Evolutionary conservation across 2,888 invertebrate species (phyloP), one percentile per base, ranked within the genome.

Genomic region (Steromphala cineraria): DNA sequence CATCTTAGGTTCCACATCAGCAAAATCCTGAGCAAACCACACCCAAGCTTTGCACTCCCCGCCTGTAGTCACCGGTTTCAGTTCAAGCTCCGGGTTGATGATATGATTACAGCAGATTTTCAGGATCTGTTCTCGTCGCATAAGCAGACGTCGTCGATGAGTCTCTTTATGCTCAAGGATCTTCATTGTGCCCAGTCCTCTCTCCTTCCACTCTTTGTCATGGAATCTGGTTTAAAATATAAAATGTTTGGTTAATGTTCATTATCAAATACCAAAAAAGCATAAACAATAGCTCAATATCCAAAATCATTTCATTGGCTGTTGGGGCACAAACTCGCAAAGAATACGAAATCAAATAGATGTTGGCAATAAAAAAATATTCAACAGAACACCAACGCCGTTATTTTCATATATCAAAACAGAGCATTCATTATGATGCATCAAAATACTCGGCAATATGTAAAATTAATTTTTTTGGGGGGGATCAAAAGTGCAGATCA

Each of bases 61-160:
- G 92, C 97, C 97, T 28, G 62, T 28, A 5, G 88, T 82, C 75
- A 95, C 95, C 82, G 98, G 96, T 78, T 95, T 95, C 24, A 98
- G 94, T 85, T 95, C 95, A 95, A 97, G 96, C 83, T 97, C 96
- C 0, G 95, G 93, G 0, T 95, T 95, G 46, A 98, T 95, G 86
- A 95, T 95, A 92, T 98, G 98, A 94, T 98, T 98, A 10, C 97
- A 98, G 93, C 98, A 98, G 67, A 98, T 95, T 93, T 98, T 98
- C 82, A 96, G 93, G 2, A 98, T 79, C 85, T 95, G 97, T 87
- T 98, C 98, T 13, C 98, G 95, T 31, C 98, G 95, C 98, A 99
- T 98, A 17, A 99, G 94, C 53, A 98, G 95, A 83, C 98, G 95
- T 89, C 90, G 87, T 56, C 90, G 91, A 40, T 96, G 95, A 46